Evolutionary conservation across 2,113 vertebrate species (phyloP).

Genomic region (Pseudopodoces humilis): DNA sequence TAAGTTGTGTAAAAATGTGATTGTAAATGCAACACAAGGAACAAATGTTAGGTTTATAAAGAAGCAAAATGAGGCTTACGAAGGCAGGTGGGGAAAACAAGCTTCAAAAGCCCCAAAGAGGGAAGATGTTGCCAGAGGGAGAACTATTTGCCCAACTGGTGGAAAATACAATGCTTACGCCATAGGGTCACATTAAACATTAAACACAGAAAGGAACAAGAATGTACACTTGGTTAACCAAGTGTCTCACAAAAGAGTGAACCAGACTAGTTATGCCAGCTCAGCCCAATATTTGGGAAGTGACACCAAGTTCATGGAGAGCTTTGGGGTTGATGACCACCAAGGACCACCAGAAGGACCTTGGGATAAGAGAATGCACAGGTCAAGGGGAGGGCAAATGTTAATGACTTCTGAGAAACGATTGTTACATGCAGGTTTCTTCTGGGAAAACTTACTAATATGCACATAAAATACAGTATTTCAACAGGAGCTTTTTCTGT

Average conservation of each 20-base stretch:
- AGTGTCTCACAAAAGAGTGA: neutral
- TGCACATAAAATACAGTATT: neutral
- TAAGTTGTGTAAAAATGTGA: neutral
- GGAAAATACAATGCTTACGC: neutral
- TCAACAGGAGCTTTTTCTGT: neutral
- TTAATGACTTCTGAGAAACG: neutral
- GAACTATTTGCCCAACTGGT: neutral
- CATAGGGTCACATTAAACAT: neutral
- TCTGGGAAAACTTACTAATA: neutral
- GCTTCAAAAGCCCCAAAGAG: neutral
- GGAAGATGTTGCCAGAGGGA: neutral
- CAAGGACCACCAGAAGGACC: accelerated
- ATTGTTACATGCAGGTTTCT: neutral
- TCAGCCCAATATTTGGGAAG: neutral
- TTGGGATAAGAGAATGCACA: accelerated
- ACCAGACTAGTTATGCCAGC: neutral
- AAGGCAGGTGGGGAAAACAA: neutral
- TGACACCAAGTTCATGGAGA: neutral
- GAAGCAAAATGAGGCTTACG: neutral
- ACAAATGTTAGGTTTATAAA: neutral
- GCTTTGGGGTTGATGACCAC: neutral
- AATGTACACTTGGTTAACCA: neutral
- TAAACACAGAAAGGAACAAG: neutral
- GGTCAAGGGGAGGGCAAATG: neutral
- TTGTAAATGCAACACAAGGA: neutral